These are phyloP conservation scores for Lynx canadensis DNA, from an alignment of 2,113 vertebrate species.

Conservation along the genomic window DNA sequence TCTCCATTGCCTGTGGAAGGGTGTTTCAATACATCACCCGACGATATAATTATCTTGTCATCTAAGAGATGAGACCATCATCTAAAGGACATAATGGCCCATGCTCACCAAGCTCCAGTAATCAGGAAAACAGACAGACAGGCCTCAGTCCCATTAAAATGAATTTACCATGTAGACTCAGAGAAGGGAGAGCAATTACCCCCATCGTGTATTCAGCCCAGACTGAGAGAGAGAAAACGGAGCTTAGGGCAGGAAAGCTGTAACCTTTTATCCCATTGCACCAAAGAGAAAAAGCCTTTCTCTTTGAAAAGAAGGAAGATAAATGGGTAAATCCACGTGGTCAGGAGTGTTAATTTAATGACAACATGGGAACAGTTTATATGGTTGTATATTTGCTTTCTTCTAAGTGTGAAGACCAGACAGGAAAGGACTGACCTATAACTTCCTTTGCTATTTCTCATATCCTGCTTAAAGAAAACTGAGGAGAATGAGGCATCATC, in stretches of 20 bases:
- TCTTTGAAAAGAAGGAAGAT: background rate
- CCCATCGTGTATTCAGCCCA: background rate
- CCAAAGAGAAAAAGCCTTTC: background rate
- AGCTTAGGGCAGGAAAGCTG: background rate
- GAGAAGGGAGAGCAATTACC: background rate
- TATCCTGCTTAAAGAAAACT: background rate
- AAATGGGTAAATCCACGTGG: background rate
- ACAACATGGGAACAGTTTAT: background rate
- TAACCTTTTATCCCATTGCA: background rate
- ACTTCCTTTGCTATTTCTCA: background rate
- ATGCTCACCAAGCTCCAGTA: background rate
- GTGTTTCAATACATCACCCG: background rate
- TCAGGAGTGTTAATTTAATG: background rate
- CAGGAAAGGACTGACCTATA: background rate
- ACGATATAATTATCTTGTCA: background rate
- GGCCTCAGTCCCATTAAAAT: background rate
- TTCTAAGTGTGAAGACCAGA: background rate
- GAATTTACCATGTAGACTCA: background rate
- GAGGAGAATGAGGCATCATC: background rate
- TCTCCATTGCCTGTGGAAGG: background rate
- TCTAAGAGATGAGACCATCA: background rate
- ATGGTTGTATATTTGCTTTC: background rate
- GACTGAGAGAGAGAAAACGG: background rate
- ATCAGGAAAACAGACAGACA: background rate
- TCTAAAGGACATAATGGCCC: background rate